phyloP scores from a whole-genome alignment of 30 jellyfish, hydroid and myxozoan species.

The Hydractinia echinata region DNA sequence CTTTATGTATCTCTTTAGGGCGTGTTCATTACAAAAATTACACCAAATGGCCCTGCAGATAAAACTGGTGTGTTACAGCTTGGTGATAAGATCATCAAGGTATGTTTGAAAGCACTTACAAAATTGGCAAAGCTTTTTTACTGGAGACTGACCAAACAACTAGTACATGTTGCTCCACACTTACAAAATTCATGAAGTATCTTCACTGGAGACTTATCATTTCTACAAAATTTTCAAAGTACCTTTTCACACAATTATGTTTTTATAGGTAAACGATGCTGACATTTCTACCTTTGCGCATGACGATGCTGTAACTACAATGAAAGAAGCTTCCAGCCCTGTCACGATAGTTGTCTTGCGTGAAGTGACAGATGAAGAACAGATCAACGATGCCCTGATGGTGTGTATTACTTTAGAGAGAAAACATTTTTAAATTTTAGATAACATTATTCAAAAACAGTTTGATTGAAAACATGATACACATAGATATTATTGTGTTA shows the following conservation, averaged over 20 bases:
- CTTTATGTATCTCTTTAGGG: constrained; percentile 50
- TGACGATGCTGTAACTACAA: constrained; percentile 75
- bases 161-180: too few relatives aligned
- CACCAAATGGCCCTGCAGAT: constrained; percentile 87
- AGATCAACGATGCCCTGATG: constrained; percentile 68
- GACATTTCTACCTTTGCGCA: constrained; percentile 67
- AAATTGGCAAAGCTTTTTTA: too few relatives aligned
- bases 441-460: too few relatives aligned
- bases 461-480: too few relatives aligned
- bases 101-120: not conserved
- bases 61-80: constrained; percentile 53
- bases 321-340: constrained; percentile 64
- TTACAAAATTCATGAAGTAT: not conserved
- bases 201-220: not conserved
- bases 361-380: constrained; percentile 88
- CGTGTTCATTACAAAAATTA: constrained; percentile 64
- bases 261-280: constrained; percentile 66
- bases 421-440: too few relatives aligned
- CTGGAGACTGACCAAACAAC: too few relatives aligned
- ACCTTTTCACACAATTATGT: not conserved
- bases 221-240: not conserved
- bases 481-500: too few relatives aligned
- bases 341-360: constrained; percentile 71
- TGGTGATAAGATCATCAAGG: constrained; percentile 93
- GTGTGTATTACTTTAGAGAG: constrained; percentile 9